These are phyloP conservation scores for Shargacucullia verbasci DNA, from an alignment of 2,888 invertebrate genomes.

Conservation along the genomic window DNA sequence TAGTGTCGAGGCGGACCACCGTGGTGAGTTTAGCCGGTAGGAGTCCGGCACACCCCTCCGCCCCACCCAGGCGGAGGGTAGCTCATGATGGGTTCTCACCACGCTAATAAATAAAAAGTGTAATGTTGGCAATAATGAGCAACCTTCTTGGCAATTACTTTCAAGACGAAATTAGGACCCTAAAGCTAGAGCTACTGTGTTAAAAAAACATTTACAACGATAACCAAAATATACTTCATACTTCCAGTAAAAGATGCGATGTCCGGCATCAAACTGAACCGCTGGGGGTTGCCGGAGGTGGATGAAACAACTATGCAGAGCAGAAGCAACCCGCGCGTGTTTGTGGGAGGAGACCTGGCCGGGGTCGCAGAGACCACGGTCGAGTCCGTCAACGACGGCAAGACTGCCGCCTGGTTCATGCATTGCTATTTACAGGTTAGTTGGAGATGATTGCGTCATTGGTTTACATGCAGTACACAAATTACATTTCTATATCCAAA, in stretches of 20 bases:
- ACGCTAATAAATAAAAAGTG: too few relatives aligned
- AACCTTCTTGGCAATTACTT: too few relatives aligned
- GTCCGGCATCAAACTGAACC: conserved; percentile 93
- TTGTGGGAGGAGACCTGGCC: conserved; percentile 98
- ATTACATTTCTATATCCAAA: too few relatives aligned
- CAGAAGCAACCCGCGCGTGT: conserved; percentile 92
- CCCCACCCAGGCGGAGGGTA: too few relatives aligned
- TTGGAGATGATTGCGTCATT: conserved; percentile 1
- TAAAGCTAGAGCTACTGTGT: conserved; percentile 8
- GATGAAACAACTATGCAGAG: conserved; percentile 94
- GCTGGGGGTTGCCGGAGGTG: conserved; percentile 94
- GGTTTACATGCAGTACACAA: too few relatives aligned
- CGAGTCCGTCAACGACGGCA: conserved; percentile 99
- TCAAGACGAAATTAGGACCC: too few relatives aligned
- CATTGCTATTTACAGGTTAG: conserved; percentile 96
- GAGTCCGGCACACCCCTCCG: too few relatives aligned
- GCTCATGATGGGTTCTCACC: too few relatives aligned
- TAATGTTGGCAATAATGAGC: too few relatives aligned
- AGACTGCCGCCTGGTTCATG: conserved; percentile 98
- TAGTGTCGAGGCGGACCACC: too few relatives aligned
- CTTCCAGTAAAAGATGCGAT: conserved; percentile 92
- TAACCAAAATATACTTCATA: background rate
- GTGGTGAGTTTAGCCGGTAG: too few relatives aligned
- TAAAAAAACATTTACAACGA: too few relatives aligned
- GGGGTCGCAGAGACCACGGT: conserved; percentile 99